Evolutionary conservation across 2,113 vertebrate species (phyloP).

Genomic region (Urocynchramus pylzowi): DNA sequence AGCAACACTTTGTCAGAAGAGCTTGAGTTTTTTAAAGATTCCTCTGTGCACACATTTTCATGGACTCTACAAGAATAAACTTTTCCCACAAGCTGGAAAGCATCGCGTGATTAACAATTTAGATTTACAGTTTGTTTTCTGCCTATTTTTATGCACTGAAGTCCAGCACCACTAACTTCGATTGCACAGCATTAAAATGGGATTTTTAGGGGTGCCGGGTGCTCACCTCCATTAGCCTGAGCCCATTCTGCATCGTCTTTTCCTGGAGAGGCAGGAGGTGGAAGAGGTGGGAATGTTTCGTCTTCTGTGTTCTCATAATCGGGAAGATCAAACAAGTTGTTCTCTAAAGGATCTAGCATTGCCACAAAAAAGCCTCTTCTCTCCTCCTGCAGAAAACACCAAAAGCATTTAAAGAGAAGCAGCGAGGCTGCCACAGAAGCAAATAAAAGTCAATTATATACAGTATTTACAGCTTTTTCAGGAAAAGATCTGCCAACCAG

Average conservation of each 20-base stretch:
- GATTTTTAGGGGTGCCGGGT: neutral
- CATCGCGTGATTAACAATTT: fast-evolving
- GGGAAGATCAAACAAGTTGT: conserved; percentile 67
- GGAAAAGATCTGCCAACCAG: neutral
- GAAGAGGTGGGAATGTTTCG: conserved; percentile 84
- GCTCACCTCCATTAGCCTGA: conserved; percentile 69
- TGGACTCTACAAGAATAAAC: neutral
- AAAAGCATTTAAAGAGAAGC: neutral
- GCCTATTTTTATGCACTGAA: neutral
- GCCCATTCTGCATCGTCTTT: conserved; percentile 58
- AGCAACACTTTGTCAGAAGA: neutral
- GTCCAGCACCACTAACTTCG: fast-evolving
- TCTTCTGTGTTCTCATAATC: conserved; percentile 79
- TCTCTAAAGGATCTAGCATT: conserved; percentile 74
- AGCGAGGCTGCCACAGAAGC: neutral
- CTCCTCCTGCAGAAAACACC: neutral
- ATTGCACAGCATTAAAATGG: neutral
- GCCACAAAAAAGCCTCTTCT: neutral
- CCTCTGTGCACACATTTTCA: neutral
- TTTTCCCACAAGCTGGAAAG: neutral
- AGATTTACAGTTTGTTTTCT: neutral
- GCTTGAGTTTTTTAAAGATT: neutral
- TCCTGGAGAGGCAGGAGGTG: conserved; percentile 84
- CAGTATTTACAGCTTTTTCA: neutral
- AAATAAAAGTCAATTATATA: neutral